phyloP scores from a whole-genome alignment of 2,113 vertebrate genomes.

The Rana temporaria region DNA sequence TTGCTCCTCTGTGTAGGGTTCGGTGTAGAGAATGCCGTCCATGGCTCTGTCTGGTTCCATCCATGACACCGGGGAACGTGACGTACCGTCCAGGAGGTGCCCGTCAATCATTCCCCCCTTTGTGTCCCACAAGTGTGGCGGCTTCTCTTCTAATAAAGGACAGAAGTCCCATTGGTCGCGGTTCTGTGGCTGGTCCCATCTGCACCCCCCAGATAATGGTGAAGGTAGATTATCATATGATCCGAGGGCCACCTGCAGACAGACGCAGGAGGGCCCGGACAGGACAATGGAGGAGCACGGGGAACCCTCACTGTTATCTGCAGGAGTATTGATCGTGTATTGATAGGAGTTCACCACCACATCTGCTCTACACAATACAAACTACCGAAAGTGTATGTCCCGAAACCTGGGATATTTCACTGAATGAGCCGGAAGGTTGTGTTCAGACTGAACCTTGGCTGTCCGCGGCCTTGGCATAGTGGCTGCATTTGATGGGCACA shows the following conservation, averaged over 20 bases:
- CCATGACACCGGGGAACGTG: too few relatives aligned
- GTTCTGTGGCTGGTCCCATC: background rate
- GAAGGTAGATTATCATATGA: background rate
- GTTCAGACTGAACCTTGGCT: too few relatives aligned
- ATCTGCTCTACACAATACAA: background rate
- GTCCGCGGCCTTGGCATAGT: too few relatives aligned
- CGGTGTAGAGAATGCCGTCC: too few relatives aligned
- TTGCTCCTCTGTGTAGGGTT: too few relatives aligned
- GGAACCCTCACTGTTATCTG: background rate
- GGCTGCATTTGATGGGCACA: too few relatives aligned
- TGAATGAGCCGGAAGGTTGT: too few relatives aligned
- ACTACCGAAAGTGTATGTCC: too few relatives aligned
- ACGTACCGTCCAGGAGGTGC: too few relatives aligned
- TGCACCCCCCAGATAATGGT: background rate
- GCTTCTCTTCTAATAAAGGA: background rate
- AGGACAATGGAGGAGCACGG: background rate
- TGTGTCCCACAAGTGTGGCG: background rate
- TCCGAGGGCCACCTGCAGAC: background rate
- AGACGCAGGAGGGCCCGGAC: background rate
- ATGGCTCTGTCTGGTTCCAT: too few relatives aligned
- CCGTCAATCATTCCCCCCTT: background rate
- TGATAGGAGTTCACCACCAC: background rate
- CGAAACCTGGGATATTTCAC: too few relatives aligned
- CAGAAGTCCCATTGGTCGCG: slow-evolving; percentile 6
- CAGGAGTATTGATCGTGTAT: slow-evolving; percentile 10